Conservation (phyloP, 2,888 invertebrate species). For the Dinocampus coccinellae region DNA sequence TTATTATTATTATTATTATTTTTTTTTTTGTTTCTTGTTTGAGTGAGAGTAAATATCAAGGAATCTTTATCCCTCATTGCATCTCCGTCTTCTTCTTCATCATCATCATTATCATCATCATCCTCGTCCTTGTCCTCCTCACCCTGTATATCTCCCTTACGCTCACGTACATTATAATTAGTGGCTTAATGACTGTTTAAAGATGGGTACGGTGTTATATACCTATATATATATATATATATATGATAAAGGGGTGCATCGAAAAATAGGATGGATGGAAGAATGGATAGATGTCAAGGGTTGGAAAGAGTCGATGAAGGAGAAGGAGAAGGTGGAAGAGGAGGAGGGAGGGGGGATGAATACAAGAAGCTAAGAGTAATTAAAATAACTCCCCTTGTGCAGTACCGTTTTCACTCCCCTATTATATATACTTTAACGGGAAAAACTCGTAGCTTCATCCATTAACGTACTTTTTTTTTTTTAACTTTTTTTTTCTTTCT, state of each 20-base stretch:
- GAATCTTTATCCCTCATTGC: slow-evolving; percentile 22
- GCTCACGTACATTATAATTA: slow-evolving; percentile 68
- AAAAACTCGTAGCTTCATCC: slow-evolving; percentile 41
- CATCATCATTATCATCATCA: slow-evolving; percentile 5
- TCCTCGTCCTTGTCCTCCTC: neutral
- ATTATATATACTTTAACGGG: slow-evolving; percentile 37
- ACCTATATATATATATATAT: neutral
- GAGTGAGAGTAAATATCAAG: neutral
- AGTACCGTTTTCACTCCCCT: slow-evolving; percentile 41
- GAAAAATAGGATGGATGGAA: too few species aligned
- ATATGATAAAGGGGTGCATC: slow-evolving; percentile 38
- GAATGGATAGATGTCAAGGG: too few species aligned
- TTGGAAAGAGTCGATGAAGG: too few species aligned
- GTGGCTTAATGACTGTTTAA: slow-evolving; percentile 67
- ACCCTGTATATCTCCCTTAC: slow-evolving; percentile 59
- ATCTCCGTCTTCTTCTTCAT: slow-evolving; percentile 23
- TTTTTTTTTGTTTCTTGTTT: neutral
- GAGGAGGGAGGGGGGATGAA: slow-evolving; percentile 13
- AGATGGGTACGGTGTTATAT: slow-evolving; percentile 38
- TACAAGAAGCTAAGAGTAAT: slow-evolving; percentile 62
- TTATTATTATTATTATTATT: too few species aligned
- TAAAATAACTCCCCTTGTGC: slow-evolving; percentile 62
- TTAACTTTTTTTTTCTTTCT: slow-evolving; percentile 14
- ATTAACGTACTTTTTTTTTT: slow-evolving; percentile 8
- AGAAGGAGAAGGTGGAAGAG: too few species aligned